These are phyloP conservation scores for Lepisosteus osseus DNA, from an alignment of 2,113 vertebrate species.

Conservation along the genomic window DNA sequence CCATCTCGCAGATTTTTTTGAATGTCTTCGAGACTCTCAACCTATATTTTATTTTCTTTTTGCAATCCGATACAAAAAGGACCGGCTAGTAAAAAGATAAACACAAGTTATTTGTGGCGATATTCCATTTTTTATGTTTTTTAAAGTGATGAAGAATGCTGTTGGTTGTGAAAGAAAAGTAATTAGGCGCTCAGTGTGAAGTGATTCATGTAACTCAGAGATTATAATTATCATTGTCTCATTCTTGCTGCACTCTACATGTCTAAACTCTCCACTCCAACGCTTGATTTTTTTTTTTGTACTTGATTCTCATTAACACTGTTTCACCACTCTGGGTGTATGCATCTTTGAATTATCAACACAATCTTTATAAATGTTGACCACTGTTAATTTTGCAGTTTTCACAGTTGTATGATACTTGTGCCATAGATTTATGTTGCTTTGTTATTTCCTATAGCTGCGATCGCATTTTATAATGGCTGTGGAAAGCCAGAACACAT, in stretches of 20 bases:
- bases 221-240: not conserved
- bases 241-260: not conserved
- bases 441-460: too few species aligned
- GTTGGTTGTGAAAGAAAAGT: constrained; percentile 1
- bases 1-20: not conserved
- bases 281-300: too few species aligned
- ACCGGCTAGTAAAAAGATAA: not conserved
- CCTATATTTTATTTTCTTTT: not conserved
- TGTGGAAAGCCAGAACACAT: too few species aligned
- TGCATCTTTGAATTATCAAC: too few species aligned
- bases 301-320: too few species aligned
- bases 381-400: too few species aligned
- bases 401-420: too few species aligned
- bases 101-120: not conserved
- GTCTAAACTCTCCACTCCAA: not conserved
- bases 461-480: too few species aligned
- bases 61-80: not conserved
- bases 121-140: not conserved
- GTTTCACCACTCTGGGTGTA: too few species aligned
- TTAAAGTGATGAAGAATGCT: not conserved
- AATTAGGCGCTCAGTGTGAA: constrained; percentile 1
- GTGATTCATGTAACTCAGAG: not conserved
- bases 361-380: too few species aligned
- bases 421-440: too few species aligned
- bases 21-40: not conserved